Base-by-base conservation (phyloP, 2,113 vertebrate species). In the Muntiacus reevesi region DNA sequence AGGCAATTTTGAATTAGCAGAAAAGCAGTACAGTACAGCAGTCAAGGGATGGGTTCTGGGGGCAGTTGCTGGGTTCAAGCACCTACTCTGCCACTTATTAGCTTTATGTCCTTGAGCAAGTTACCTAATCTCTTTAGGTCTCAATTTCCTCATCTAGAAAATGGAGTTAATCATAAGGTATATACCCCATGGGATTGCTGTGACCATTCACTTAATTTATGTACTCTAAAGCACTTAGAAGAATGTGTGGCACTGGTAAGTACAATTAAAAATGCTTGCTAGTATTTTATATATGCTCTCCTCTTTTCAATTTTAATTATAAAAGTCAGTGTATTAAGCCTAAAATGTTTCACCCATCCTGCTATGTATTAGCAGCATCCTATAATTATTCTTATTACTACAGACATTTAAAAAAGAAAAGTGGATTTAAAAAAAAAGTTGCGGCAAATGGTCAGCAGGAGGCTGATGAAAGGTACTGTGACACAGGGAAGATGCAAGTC, bases 91-190 rank as follows among this genome's bases (percentile, higher is more conserved):
- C 43, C 30, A 88, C 30, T 71, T 87, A 67, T 54, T 79, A 97
- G 62, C 60, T 91, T 64, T 86, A 93, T 30, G 28, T 74, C 55
- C 13, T 81, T 86, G 23, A 91, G 28, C 83, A 93, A 93, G 12
- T 78, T 89, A 95, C 36, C 27, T 52, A 93, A 93, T 78, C 55
- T 94, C 19, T 94, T 64, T 88, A 79, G 82, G 62, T n/a, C n/a
- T 89, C 19, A 64, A 45, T 95, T 96, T 96, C 25, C 59, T 97
- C 94, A 97, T 17, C 36, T 84, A 57, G 89, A 90, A 84, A 83
- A 62, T 7, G 14, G 15, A 76, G 30, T 78, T 89, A 94, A 88
- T 85, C 28, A 43, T 62, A 45, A 91, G 86, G 71, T 45, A 7
- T 78, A 91, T 67, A 91, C 8, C 47, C 85, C 25, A 36, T 64